Conservation (phyloP, 2,888 invertebrate species). For the Sisyra terminalis region DNA sequence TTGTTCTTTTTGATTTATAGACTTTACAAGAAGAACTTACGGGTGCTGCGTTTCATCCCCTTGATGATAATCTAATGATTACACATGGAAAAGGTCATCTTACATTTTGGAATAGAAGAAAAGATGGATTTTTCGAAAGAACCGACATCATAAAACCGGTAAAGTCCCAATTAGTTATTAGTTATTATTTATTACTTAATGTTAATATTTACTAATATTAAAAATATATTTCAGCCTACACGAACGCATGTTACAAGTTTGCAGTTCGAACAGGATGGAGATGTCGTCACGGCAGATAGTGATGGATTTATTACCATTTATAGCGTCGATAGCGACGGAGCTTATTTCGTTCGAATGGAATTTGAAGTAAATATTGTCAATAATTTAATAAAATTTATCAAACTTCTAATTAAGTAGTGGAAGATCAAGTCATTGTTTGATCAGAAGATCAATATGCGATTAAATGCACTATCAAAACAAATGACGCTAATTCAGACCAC, state of each 20-base stretch:
- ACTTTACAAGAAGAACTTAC: slow-evolving; percentile 78
- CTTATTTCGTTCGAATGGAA: slow-evolving; percentile 76
- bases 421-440: too few species aligned
- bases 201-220: slow-evolving; percentile 4
- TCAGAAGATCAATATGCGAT: too few species aligned
- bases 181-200: neutral
- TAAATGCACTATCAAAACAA: too few species aligned
- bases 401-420: too few species aligned
- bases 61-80: slow-evolving; percentile 79
- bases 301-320: slow-evolving; percentile 86
- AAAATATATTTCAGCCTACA: slow-evolving; percentile 42
- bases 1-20: slow-evolving; percentile 32
- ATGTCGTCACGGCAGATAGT: slow-evolving; percentile 82
- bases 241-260: slow-evolving; percentile 72
- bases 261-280: slow-evolving; percentile 82
- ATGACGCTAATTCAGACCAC: neutral
- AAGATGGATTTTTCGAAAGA: slow-evolving; percentile 80
- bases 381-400: too few species aligned
- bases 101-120: slow-evolving; percentile 82
- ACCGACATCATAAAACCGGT: slow-evolving; percentile 79
- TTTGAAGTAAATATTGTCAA: slow-evolving; percentile 42
- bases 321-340: slow-evolving; percentile 75
- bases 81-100: slow-evolving; percentile 84
- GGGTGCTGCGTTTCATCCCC: slow-evolving; percentile 79
- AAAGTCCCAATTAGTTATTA: slow-evolving; percentile 16